phyloP scores from a whole-genome alignment of 1,140 invertebrate species.

The Cepaea nemoralis region DNA sequence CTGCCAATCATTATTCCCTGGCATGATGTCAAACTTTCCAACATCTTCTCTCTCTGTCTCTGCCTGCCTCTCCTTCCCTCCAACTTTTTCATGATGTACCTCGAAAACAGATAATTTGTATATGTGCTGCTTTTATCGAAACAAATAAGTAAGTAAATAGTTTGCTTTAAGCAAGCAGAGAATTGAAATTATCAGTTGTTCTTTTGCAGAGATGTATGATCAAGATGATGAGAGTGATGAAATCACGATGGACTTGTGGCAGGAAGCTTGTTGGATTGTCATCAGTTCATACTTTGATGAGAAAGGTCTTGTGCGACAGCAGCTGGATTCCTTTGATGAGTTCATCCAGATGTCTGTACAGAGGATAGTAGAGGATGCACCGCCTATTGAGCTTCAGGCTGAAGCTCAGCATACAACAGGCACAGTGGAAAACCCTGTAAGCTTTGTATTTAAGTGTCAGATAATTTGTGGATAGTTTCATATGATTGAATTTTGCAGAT shows the following conservation, averaged over 20 bases:
- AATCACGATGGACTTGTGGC: slow-evolving; percentile 95
- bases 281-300: slow-evolving; percentile 99
- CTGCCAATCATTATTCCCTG: too few relatives aligned
- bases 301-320: slow-evolving; percentile 97
- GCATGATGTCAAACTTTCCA: too few relatives aligned
- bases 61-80: too few relatives aligned
- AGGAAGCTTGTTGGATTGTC: slow-evolving; percentile 99
- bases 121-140: too few relatives aligned
- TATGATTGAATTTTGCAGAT: too few relatives aligned
- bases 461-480: too few relatives aligned
- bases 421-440: slow-evolving; percentile 89
- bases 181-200: too few relatives aligned
- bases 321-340: slow-evolving; percentile 98
- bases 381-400: slow-evolving; percentile 95
- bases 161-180: too few relatives aligned
- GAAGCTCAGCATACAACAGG: slow-evolving; percentile 95
- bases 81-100: too few relatives aligned
- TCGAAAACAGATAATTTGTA: too few relatives aligned
- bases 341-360: slow-evolving; percentile 99
- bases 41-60: too few relatives aligned
- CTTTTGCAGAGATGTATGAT: slow-evolving; percentile 54
- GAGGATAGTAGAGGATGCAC: slow-evolving; percentile 97
- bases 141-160: too few relatives aligned
- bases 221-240: slow-evolving; percentile 75
- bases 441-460: slow-evolving; percentile 44